Base-by-base conservation (phyloP, 2,888 invertebrate species). In the Opisthograptis luteolata region DNA sequence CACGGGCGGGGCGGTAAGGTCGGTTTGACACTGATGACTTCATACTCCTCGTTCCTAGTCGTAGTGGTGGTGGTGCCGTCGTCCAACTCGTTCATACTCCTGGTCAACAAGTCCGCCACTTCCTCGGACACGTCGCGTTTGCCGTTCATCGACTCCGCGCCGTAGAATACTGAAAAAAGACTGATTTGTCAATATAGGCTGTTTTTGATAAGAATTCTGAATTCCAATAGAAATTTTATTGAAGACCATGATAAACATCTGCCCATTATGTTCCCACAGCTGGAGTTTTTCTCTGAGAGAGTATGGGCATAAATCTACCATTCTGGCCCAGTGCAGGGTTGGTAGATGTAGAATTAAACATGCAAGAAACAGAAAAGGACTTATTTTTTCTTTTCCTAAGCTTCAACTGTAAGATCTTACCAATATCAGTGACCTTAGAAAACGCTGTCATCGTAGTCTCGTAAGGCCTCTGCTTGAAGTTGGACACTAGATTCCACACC, bases 381-480 rank as follows among this genome's bases (percentile, higher is more conserved):
- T n/a, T n/a, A n/a, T n/a, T n/a, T n/a, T n/a, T n/a, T n/a, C n/a
- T n/a, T n/a, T n/a, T n/a, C n/a, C n/a, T 6, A 10, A 34, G 6
- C 8, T 19, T 5, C 4, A 19, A 4, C 12, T 34, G 15, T 13
- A 31, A 20, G 7, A 10, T 8, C 75, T 91, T 93, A 93, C 90
- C 89, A 72, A 95, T 94, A 82, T 96, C 95, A 7, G 96, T 95
- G 14, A 98, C 92, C 84, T 97, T 97, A 14, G 96, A 95, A 81
- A 98, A 96, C 0, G 96, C 95, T 68, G 95, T 96, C 89, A 97
- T 79, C 0, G 97, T 95, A 0, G 96, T 95, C 71, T 95, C 95
- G 72, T 96, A 96, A 0, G 98, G 97, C 70, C 96, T 76, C 68
- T 90, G 84, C 27, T 84, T 87, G 40, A 90, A 85, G 66, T 91